These are phyloP conservation scores for Cossypha caffra DNA, from an alignment of 2,797 vertebrate genomes.

Conservation along the genomic window DNA sequence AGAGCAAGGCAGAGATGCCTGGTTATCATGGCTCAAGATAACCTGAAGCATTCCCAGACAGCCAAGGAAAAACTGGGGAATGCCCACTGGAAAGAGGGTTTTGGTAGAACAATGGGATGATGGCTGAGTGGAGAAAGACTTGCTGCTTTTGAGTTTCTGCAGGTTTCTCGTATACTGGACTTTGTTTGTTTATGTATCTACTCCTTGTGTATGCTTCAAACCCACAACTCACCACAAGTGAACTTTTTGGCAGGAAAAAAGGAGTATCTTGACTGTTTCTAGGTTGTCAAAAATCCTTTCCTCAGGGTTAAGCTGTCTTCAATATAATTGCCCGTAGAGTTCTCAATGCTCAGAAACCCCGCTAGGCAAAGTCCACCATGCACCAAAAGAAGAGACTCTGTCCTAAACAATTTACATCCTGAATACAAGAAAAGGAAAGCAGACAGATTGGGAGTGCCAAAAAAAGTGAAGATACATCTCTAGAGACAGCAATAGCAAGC, in stretches of 20 bases:
- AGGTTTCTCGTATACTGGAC: not conserved
- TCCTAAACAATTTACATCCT: not conserved
- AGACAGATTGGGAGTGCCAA: not conserved
- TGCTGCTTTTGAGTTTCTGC: not conserved
- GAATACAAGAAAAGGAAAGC: not conserved
- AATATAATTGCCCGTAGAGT: not conserved
- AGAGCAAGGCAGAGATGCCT: not conserved
- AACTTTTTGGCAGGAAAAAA: not conserved
- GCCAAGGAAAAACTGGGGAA: not conserved
- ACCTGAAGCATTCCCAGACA: not conserved
- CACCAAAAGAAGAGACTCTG: not conserved
- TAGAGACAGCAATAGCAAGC: fast-evolving
- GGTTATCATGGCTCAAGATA: not conserved
- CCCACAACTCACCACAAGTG: not conserved
- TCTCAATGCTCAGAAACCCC: fast-evolving
- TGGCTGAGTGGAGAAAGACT: not conserved
- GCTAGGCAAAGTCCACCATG: not conserved
- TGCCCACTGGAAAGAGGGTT: not conserved
- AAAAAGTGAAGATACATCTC: not conserved
- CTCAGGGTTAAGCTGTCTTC: not conserved
- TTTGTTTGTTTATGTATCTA: not conserved
- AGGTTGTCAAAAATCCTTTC: not conserved
- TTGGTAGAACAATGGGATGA: not conserved
- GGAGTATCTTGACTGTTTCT: not conserved
- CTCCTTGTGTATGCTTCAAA: not conserved